Evolutionary conservation across 2,888 invertebrate genomes (phyloP).

Genomic region (Palloptera scutellata): DNA sequence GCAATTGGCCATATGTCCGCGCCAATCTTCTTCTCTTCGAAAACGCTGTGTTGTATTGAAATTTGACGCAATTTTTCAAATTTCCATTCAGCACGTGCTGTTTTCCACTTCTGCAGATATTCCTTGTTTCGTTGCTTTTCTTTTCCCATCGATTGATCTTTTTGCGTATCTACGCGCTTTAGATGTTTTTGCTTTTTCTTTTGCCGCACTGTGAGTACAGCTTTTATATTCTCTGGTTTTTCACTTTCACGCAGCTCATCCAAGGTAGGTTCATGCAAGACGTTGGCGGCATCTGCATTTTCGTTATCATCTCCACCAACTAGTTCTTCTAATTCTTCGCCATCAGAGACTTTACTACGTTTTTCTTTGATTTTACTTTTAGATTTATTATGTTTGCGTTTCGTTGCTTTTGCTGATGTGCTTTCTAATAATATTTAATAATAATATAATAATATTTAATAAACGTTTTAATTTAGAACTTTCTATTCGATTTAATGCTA

Average conservation of each 20-base stretch:
- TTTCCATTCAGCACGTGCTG: conserved; percentile 76
- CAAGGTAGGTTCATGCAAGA: conserved; percentile 53
- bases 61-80: conserved; percentile 81
- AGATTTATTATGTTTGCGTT: conserved; percentile 38
- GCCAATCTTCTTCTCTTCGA: conserved; percentile 69
- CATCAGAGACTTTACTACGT: conserved; percentile 37
- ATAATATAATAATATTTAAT: too few species aligned
- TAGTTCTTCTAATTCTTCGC: neutral
- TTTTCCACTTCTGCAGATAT: conserved; percentile 79
- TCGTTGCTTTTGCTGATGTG: conserved; percentile 36
- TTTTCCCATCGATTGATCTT: conserved; percentile 67
- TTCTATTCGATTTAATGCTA: too few species aligned
- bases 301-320: conserved; percentile 23
- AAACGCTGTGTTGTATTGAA: conserved; percentile 77
- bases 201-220: conserved; percentile 71
- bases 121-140: conserved; percentile 71
- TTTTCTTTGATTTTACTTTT: conserved; percentile 36
- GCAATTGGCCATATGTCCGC: conserved; percentile 72
- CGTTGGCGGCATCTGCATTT: conserved; percentile 61
- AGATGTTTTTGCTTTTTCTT: conserved; percentile 72
- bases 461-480: too few species aligned
- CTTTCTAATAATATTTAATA: conserved; percentile 4
- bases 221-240: conserved; percentile 57
- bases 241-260: conserved; percentile 57
- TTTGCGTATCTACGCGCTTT: conserved; percentile 68